Base-by-base conservation (phyloP, 2,797 vertebrate species). In the Chloroceryle inda region DNA sequence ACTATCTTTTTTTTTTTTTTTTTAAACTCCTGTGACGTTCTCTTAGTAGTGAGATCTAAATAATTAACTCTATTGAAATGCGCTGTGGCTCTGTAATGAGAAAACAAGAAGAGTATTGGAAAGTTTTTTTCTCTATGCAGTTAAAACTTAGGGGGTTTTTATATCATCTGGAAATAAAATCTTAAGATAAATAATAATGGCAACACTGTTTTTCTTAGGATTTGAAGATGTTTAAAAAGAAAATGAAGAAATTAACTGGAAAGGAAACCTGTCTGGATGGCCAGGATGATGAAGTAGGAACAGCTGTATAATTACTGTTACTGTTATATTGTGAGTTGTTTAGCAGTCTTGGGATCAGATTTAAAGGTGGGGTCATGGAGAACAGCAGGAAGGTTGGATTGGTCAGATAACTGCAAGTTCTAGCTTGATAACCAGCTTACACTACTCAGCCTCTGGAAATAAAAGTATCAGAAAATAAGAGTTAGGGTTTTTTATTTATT, bases 211-310 rank as follows among this genome's bases (percentile, higher is more conserved):
- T 71, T 86, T 42, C 4, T 13, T 89, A 94, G 96, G 45, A 27
- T 67, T 94, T 84, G 85, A 98, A 97, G 96, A 98, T 98, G 97
- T 97, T 98, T 27, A 98, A 98, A 89, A 98, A 97, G 96, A 98
- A 98, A 66, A 82, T 77, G 62, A 97, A 98, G 92, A 98, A 96
- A 62, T 96, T 95, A 73, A 94, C 66, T 33, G 96, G 59, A 79
- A 98, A 96, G 78, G 97, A 96, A 89, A 97, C 74, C 38, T 91
- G 18, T 27, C 94, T 89, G 50, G 88, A 95, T 63, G 86, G 47
- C 94, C 97, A 93, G 53, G 96, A 98, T 81, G 96, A 98, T 38
- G 94, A 96, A 98, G 99, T 99, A 97, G 98, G 98, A 71, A 67
- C 47, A 62, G n/a, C 42, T 81, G 11, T 76, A 24, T 47, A 83